Percentiles rank a stretch among this genome's conserved stretches.
Conservation (phyloP, 2,113 vertebrate genomes). For the Hippocampus abdominalis region DNA sequence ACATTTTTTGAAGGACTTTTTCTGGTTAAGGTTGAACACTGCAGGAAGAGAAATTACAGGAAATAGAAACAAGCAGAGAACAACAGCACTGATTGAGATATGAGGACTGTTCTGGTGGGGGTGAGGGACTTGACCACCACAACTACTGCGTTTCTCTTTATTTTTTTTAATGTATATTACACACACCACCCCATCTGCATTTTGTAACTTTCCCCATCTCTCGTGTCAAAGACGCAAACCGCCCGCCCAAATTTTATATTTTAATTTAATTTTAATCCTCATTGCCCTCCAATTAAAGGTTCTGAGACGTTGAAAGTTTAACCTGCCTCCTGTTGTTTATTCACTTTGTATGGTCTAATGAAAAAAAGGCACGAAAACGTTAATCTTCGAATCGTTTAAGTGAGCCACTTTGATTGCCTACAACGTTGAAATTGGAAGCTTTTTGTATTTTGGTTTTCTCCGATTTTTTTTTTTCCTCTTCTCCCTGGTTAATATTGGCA, state of each 20-base stretch:
- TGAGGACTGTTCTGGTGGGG: conserved; percentile 67
- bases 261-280: conserved; percentile 74
- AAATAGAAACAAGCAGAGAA: conserved; percentile 18
- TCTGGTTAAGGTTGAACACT: conserved; percentile 74
- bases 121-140: conserved; percentile 58
- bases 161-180: conserved; percentile 31
- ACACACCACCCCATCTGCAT: conserved; percentile 40
- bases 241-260: conserved; percentile 71
- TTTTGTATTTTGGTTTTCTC: too few relatives aligned
- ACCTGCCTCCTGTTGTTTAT: conserved; percentile 15
- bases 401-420: too few relatives aligned
- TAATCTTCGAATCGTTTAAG: neutral
- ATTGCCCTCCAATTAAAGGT: conserved; percentile 77
- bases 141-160: conserved; percentile 56
- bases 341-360: neutral
- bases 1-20: conserved; percentile 78
- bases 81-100: conserved; percentile 58
- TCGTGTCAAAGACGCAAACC: conserved; percentile 38
- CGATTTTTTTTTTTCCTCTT: too few relatives aligned
- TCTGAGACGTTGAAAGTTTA: conserved; percentile 70
- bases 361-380: neutral
- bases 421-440: too few relatives aligned
- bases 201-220: conserved; percentile 42
- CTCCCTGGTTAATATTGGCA: too few relatives aligned
- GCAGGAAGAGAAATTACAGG: conserved; percentile 70